Base-by-base conservation (phyloP, 2,888 invertebrate genomes). In the Drosophila fungiperda region DNA sequence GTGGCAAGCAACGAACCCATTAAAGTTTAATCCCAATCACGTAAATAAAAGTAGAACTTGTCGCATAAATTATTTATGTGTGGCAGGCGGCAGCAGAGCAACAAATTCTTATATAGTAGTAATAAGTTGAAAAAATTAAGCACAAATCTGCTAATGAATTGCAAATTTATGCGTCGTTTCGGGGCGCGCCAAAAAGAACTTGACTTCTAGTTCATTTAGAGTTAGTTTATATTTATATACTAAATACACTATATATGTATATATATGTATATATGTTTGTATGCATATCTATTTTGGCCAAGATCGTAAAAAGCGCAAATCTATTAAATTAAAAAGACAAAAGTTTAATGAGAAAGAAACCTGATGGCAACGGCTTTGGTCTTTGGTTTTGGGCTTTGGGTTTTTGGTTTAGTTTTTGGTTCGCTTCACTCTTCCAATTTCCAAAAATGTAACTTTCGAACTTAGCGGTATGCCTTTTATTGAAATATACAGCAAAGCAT, bases 381-480 rank as follows among this genome's bases (percentile, higher is more conserved):
- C 20, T 50, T 20, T 4, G 29, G 5, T 29, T 29, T 29, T 29
- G 6, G 29, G 45, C 15, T 29, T 32, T 49, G 36, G 61, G 26
- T 49, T 55, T 57, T 32, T 59, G 68, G 33, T 40, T 58, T 59
- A n/a, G 48, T 66, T 63, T 72, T 61, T 61, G 64, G 58, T 48
- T 58, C 36, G 49, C 45, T 20, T 62, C 73, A 40, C 68, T 75
- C 72, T 76, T 73, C 74, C 76, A 80, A 87, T 89, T 85, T 85
- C 88, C 86, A 89, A 90, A 90, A 88, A 90, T 90, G 87, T 88
- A 90, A 88, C 89, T 90, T 90, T 90, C 90, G 80, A 90, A 90
- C 86, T 84, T 88, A 90, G 90, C 90, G 88, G 90, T 84, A 84
- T 81, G 83, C 85, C 89, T 83, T 78, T 83, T 78, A 78, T 83